Conservation (phyloP, 2,888 invertebrate species). For the Anticlea derivata region DNA sequence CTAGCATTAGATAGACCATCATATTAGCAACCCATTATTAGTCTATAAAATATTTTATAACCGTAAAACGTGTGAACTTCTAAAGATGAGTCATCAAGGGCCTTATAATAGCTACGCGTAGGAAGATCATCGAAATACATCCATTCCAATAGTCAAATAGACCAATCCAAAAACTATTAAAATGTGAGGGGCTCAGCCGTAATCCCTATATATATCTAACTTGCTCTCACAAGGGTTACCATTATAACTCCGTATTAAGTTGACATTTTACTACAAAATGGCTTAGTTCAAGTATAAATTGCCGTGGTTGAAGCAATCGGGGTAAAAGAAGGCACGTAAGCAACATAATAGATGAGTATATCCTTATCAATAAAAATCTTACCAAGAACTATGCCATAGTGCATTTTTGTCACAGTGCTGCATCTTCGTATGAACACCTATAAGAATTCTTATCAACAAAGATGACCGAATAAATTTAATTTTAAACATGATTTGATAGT, state of each 20-base stretch:
- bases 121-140: slow-evolving; percentile 20
- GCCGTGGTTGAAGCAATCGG: not conserved
- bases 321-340: slow-evolving; percentile 41
- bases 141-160: slow-evolving; percentile 27
- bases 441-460: too few relatives aligned
- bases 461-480: too few relatives aligned
- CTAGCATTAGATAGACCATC: not conserved
- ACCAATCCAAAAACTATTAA: slow-evolving; percentile 29
- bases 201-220: slow-evolving; percentile 30
- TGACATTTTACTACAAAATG: not conserved
- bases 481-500: too few relatives aligned
- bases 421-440: too few relatives aligned
- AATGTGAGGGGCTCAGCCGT: slow-evolving; percentile 14
- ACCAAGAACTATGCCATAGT: slow-evolving; percentile 57
- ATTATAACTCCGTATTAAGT: not conserved
- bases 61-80: slow-evolving; percentile 16
- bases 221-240: not conserved
- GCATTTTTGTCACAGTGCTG: slow-evolving; percentile 1
- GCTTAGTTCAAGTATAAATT: not conserved
- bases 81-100: slow-evolving; percentile 15
- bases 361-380: slow-evolving; percentile 77
- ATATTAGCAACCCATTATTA: slow-evolving; percentile 3
- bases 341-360: slow-evolving; percentile 67
- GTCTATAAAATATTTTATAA: slow-evolving; percentile 17
- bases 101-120: slow-evolving; percentile 7